These are phyloP conservation scores for Ceratoteleas bidentatus DNA, from an alignment of 1,140 invertebrate species.

Conservation along the genomic window DNA sequence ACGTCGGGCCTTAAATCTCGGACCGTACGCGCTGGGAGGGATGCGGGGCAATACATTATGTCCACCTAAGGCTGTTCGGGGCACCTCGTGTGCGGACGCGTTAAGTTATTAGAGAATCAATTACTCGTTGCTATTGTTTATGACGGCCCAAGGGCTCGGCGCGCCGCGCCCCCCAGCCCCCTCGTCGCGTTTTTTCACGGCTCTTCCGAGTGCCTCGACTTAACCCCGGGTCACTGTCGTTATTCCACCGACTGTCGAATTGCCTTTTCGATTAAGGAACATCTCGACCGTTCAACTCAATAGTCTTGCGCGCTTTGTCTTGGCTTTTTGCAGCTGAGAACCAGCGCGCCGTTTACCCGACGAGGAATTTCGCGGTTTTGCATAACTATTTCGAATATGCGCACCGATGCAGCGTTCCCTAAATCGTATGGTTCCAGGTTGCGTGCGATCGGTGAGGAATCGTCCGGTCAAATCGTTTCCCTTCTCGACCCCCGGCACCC, in stretches of 20 bases:
- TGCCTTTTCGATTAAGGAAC: conserved; percentile 66
- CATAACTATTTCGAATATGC: conserved; percentile 48
- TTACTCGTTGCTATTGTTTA: no score
- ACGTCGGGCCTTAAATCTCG: conserved; percentile 69
- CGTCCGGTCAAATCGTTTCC: no score
- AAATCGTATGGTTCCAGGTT: no score
- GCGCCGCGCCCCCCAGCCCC: no score
- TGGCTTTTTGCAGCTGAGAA: conserved; percentile 25
- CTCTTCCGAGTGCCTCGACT: conserved; percentile 51
- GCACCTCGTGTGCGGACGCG: no score
- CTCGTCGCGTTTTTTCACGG: no score
- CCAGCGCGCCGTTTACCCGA: conserved; percentile 26
- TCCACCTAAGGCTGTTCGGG: conserved; percentile 77
- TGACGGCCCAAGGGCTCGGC: no score
- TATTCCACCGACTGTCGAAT: conserved; percentile 66
- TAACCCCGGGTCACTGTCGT: conserved; percentile 65
- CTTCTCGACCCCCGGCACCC: no score
- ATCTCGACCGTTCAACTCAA: conserved; percentile 55
- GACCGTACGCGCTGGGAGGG: conserved; percentile 43
- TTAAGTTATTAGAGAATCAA: no score
- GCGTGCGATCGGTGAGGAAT: neutral
- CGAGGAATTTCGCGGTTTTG: conserved; percentile 46
- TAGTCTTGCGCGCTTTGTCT: conserved; percentile 29
- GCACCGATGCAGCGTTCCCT: no score
- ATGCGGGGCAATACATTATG: conserved; percentile 77